Conservation (phyloP, 2,113 vertebrate genomes). For the Glareola pratincola region DNA sequence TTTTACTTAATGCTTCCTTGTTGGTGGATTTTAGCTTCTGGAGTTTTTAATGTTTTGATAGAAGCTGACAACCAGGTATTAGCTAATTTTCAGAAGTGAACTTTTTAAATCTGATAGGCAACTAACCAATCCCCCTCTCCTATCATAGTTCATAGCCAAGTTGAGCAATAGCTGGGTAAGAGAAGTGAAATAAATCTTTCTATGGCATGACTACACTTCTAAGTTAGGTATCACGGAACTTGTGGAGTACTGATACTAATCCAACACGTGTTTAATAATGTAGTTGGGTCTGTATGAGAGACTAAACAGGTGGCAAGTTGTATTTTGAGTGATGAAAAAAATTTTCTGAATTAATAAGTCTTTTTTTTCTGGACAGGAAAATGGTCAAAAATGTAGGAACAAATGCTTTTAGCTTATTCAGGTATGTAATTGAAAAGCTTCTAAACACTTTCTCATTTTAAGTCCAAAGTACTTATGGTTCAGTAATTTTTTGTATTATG, state of each 20-base stretch:
- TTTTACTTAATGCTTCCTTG: not conserved
- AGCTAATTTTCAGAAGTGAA: not conserved
- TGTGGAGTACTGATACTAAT: not conserved
- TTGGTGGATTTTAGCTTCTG: not conserved
- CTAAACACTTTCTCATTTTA: not conserved
- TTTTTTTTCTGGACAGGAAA: not conserved
- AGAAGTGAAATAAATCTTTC: not conserved
- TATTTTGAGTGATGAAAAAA: not conserved
- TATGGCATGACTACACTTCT: not conserved
- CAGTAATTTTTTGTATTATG: not conserved
- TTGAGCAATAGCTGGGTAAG: not conserved
- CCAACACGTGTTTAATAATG: not conserved
- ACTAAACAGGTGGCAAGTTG: not conserved
- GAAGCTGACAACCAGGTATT: not conserved
- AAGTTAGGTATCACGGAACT: not conserved
- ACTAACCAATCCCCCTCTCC: no score
- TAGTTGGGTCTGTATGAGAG: not conserved
- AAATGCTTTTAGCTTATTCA: not conserved
- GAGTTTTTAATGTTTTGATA: not conserved
- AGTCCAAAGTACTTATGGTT: not conserved
- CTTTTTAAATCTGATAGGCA: not conserved
- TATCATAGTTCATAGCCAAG: not conserved
- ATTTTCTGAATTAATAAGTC: not conserved
- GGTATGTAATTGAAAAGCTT: not conserved
- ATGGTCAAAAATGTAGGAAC: not conserved